A percentile compares a stretch with the other conserved stretches of the same genome.
Evolutionary conservation across 2,797 vertebrate species (phyloP).

Genomic region (Melopsittacus undulatus): DNA sequence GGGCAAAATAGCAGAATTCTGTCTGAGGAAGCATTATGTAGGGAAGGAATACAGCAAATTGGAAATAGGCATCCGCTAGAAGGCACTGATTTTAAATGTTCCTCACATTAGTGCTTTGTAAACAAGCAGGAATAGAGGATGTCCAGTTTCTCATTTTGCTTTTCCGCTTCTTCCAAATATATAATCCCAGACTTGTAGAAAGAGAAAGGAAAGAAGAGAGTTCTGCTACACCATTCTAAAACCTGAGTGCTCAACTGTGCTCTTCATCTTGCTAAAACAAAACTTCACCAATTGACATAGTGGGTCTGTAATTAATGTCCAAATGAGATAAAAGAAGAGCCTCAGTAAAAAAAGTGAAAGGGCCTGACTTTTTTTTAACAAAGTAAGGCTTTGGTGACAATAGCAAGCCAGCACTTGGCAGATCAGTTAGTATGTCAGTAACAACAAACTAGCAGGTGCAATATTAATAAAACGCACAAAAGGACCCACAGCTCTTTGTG

Average conservation of each 20-base stretch:
- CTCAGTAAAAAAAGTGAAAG: neutral
- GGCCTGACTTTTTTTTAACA: neutral
- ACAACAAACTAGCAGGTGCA: neutral
- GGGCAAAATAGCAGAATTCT: neutral
- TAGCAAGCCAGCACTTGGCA: neutral
- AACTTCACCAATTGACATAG: fast-evolving
- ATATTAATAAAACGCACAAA: slow-evolving; percentile 8
- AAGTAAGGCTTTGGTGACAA: neutral
- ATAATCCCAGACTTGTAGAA: neutral
- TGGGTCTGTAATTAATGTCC: neutral
- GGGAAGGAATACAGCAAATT: neutral
- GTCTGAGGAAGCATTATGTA: neutral
- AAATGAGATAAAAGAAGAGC: neutral
- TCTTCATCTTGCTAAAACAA: neutral
- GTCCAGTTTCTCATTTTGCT: neutral
- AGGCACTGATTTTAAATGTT: neutral
- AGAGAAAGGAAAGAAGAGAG: neutral
- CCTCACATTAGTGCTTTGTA: neutral
- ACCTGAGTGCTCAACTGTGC: neutral
- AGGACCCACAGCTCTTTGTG: neutral
- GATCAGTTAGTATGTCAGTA: neutral
- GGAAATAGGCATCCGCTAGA: neutral
- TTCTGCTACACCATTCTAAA: neutral
- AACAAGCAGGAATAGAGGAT: neutral
- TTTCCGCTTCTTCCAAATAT: neutral